Evolutionary conservation across 1,140 invertebrate genomes (phyloP), one percentile per base, ranked within the genome.

Genomic region (Pantala flavescens): DNA sequence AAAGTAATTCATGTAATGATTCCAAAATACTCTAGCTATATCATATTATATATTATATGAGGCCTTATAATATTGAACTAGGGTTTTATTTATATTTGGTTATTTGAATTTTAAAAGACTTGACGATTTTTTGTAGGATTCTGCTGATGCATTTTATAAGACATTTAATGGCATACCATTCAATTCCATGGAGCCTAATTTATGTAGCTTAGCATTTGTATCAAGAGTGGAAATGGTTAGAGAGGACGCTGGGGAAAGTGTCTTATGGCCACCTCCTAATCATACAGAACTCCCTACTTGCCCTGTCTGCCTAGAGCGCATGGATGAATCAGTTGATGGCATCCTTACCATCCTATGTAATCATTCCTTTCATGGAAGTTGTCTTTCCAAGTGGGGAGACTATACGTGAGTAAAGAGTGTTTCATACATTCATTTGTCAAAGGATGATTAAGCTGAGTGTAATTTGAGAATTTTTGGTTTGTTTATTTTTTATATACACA

Each of bases 241-340:
- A 76, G 84, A 82, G 82, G 49, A 63, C 12, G 49, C 49, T 7
- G 91, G 87, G 63, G 86, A 88, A 77, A 88, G 88, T 71, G 86
- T 87, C n/a, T 83, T 87, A 24, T 76, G 84, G 23, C 89, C 92
- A 0, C 87, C 90, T 0, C 83, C 86, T n/a, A 89, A 91, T 0
- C 90, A 96, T 78, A 97, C 95, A 0, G 98, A 99, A 84, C 84
- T 99, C 74, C 97, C 97, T n/a, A 97, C 93, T 5, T 99, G 98
- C 84, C 94, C 97, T 10, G 96, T 98, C 21, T 98, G 97, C 82
- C 82, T 97, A 81, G 98, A 99, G 83, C 88, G 96, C 78, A 98
- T 96, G 96, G 97, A 99, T 84, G 97, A 99, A 84, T 96, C 93
- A 77, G 94, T 98, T 0, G 97, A 99, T 83, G 96, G 97, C 3